Percentiles rank a stretch among this genome's conserved stretches.
These are phyloP conservation scores for Rhagophthalmus giganteus DNA, from an alignment of 2,888 invertebrate species.

Conservation along the genomic window DNA sequence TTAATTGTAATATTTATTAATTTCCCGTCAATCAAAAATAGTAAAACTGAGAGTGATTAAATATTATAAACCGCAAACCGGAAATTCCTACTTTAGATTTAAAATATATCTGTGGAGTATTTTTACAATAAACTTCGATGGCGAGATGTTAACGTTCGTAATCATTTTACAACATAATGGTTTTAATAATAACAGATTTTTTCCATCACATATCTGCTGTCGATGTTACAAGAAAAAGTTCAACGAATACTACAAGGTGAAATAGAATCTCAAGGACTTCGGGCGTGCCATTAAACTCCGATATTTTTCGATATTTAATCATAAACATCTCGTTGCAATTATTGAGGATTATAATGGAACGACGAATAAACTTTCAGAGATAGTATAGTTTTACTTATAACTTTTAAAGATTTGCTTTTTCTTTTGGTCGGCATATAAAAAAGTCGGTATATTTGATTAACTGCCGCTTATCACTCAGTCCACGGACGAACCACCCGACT, in stretches of 20 bases:
- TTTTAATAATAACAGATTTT: conserved; percentile 25
- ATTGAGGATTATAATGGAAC: too few relatives aligned
- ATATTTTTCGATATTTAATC: conserved; percentile 22
- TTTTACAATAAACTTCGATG: background rate
- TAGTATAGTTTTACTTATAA: too few relatives aligned
- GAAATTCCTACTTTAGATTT: background rate
- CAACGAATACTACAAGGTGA: conserved; percentile 31
- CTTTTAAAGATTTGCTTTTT: too few relatives aligned
- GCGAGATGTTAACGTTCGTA: conserved; percentile 10
- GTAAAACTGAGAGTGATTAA: background rate
- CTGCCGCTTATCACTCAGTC: conserved; percentile 11
- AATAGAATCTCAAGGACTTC: conserved; percentile 27
- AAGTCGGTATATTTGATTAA: conserved; percentile 14
- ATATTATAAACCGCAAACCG: background rate
- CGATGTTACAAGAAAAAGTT: conserved; percentile 27
- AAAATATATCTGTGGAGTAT: background rate
- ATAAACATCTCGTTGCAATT: conserved; percentile 23
- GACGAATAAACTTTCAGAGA: background rate
- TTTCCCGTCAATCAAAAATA: background rate
- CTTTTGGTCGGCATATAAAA: conserved; percentile 6
- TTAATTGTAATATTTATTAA: too few relatives aligned
- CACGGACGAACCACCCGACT: conserved; percentile 6
- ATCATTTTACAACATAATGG: conserved; percentile 25
- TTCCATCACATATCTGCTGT: conserved; percentile 21
- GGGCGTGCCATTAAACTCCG: conserved; percentile 29